Evolutionary conservation across 2,888 invertebrate genomes (phyloP), one percentile per base, ranked within the genome.

Genomic region (Andrena haemorrhoa): DNA sequence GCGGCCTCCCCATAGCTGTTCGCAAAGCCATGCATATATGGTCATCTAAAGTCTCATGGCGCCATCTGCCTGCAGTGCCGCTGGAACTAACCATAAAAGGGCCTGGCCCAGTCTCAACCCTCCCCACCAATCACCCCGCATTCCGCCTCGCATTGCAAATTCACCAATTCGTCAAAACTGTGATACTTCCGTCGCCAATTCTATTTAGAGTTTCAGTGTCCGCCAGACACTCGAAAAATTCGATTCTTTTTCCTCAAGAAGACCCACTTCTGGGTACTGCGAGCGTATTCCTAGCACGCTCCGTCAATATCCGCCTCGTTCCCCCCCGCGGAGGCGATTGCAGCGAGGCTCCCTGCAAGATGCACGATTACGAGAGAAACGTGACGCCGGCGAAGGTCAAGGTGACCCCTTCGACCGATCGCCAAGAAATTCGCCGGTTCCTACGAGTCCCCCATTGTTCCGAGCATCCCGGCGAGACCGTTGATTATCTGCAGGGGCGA

Each of bases 321-420:
- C 10, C 10, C 33, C 23, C 29, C 8, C 63, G 47, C 31, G 23
- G 68, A 47, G 56, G 23, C 49, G 33, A 64, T 60, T 47, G 26
- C 61, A 63, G 16, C 49, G 7, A 51, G 20, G 26, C 47, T 20
- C 31, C 31, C n/a, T 63, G 31, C 47, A 31, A 71, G 70, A 73
- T 51, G 47, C 23, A 63, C 79, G 79, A 60, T 79, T 53, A 64
- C 41, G 49, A 61, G 74, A 29, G 63, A 51, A 79, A 80, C 80
- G 58, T 63, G 60, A 74, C 60, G 31, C 70, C 20, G 51, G 20
- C 79, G 87, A 89, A 90, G 92, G 90, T 91, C 91, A 91, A 91
- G 92, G 91, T 83, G 84, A 87, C 71, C 71, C 56, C 51, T 23
- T 63, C 64, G 75, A 16, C 31, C 49, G 84, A 84, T 84, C 56